Evolutionary conservation across 2,888 invertebrate genomes (phyloP), one percentile per base, ranked within the genome.

Genomic region (Polymixis lichenea): DNA sequence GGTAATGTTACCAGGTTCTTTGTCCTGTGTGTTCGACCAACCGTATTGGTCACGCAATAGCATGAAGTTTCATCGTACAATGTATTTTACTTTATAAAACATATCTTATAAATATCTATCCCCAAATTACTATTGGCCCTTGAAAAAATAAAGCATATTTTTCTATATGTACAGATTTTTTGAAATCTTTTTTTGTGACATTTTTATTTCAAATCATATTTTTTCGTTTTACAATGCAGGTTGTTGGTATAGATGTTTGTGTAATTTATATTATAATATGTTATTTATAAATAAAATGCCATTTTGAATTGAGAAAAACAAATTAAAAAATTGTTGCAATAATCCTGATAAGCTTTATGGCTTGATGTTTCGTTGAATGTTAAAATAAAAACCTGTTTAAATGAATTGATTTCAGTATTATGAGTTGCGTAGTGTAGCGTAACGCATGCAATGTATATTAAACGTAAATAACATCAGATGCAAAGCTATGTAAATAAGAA

Each of bases 401-500:
- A 83, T 75, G 83, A 87, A 84, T 86, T 90, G 86, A 77, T 88
- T 93, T 91, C 95, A 95, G 95, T 95, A 95, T 95, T 95, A 95
- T 66, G 90, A 90, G 92, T 92, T 91, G 90, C 89, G 80, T 85
- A 86, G 78, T 80, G 85, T 91, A 92, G 92, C 90, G 91, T 87
- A 83, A 89, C 84, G 85, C 82, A 87, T 75, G 76, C 86, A 87
- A 84, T 88, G 84, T 86, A 88, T 88, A 86, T 80, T 79, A 80
- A 85, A 86, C 70, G 78, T 80, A 75, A 68, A 71, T 81, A 79
- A 87, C 85, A 86, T 83, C 85, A 84, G 93, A 93, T 90, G 91
- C 92, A 93, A 91, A 94, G 93, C 95, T 96, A 95, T 96, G 96
- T 96, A 96, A 96, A 96, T 96, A 96, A 95, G 95, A 95, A 96